Base-by-base conservation (phyloP, 2,888 invertebrate genomes). In the Cremastobaeus sp. region DNA sequence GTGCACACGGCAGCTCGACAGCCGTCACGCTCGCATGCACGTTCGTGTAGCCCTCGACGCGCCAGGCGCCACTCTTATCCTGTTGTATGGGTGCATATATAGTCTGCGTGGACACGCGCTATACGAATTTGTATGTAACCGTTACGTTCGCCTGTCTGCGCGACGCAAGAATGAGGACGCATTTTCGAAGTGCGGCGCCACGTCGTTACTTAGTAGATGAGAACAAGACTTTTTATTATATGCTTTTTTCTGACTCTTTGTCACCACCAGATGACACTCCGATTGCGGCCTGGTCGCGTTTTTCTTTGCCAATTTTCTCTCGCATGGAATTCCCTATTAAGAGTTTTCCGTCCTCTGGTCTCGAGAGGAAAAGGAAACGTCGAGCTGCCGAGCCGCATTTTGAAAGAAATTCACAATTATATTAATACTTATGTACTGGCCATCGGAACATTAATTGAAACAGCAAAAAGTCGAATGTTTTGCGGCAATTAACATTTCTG, bases 1-100 rank as follows among this genome's bases (percentile, higher is more conserved):
- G 60, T 65, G 73, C 48, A 37, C 43, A 68, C 54, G 69, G 55
- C 48, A 71, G 57, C 50, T 35, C 62, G 71, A 68, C 77, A 76
- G 80, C 79, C 83, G 84, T 83, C 84, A 83, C 82, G 83, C 83
- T 83, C 81, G 79, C 83, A 77, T 83, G 84, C 78, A 82, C 82
- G 79, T 78, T 76, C 79, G 80, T 80, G 81, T 81, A 76, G 77
- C 78, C 76, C 60, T 71, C 62, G 66, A 65, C 79, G 81, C 77
- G 76, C 79, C 81, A 82, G 82, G 82, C 82, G 82, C 82, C 82
- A 82, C 79, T 70, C 64, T 59, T 64, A 74, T 69, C 62, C 68
- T 64, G 60, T 48, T 52, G 60, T 60, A 52, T 59, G 47, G 41
- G 62, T 65, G 62, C 62, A 66, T 60, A 57, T 66, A 69, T 47